Base-by-base conservation (phyloP, 2,888 invertebrate genomes). In the Notodonta dromedarius region DNA sequence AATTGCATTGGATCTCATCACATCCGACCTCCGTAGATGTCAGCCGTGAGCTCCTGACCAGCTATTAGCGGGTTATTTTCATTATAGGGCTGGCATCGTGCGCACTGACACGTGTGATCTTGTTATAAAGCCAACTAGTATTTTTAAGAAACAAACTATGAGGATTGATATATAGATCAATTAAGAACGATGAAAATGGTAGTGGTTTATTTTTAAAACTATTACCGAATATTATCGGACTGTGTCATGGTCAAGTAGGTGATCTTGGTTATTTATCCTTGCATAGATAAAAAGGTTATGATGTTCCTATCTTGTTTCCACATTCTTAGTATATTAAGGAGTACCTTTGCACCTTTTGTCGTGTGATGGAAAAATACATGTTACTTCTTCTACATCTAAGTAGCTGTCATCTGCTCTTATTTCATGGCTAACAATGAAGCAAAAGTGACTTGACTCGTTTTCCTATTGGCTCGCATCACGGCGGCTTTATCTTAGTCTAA, bases 21-120 rank as follows among this genome's bases (percentile, higher is more conserved):
- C 54, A 56, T 40, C 59, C 66, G 67, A 76, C 67, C 71, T 76
- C 57, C 68, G 58, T 61, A 66, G 65, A 67, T 67, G 71, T 67
- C 67, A 66, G 58, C 50, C 24, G 62, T 56, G 61, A 51, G 59
- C 61, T 64, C 46, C 54, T 63, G 44, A 61, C 59, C 44, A 63
- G 32, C 54, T 50, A 50, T 50, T 35, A 39, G 54, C 39, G 44
- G 54, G 58, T 55, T 65, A 57, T 66, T 70, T 60, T 60, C 58
- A 58, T 54, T 50, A 35, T 56, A 60, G 74, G 58, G 60, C 56
- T 61, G 67, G 35, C 55, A 48, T 52, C 32, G 52, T 35, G 24
- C 32, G 52, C 13, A 32, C 32, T 12, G 24, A 52, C 6, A 52
- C 32, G 32, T 16, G 51, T 11, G 24, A 51, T 7, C 11, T 24